Evolutionary conservation across 2,113 vertebrate genomes (phyloP), one percentile per base, ranked within the genome.

Genomic region (Progne subis): DNA sequence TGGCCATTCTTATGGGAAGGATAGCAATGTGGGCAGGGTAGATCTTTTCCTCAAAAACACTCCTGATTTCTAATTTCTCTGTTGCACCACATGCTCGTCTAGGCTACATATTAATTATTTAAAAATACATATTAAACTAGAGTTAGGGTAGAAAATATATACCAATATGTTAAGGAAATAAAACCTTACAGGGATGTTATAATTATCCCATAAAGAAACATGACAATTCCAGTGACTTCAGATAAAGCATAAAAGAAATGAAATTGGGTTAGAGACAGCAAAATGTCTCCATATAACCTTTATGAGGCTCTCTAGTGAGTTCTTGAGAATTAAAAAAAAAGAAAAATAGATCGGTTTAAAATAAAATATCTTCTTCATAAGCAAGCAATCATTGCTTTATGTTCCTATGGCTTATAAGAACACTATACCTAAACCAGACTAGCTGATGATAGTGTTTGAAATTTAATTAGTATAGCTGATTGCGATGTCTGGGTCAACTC

Each of bases 151-250:
- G 71, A 53, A 59, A 95, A 86, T 64, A 81, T 77, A 81, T 49
- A 60, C 31, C 29, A 52, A 11, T 15, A 17, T 47, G 46, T 71
- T 68, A 71, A 92, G 41, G 68, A 67, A 94, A 90, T 77, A 92
- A 92, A 94, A 79, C 31, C 65, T 93, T 83, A 57, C 0, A 9
- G 82, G 47, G 20, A 34, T 71, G n/a, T 88, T 86, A 53, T 88
- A 91, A 96, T 95, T 83, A 75, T 78, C 60, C 49, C 77, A 86
- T 95, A 95, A 96, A 96, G 59, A 97, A 94, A 63, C n/a, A 43
- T 32, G 56, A 86, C 76, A 90, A 86, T 68, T 52, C 47, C 52
- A 71, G 19, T 26, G 64, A 81, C 72, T 90, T 75, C 37, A 86
- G 65, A 88, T 63, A 39, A 81, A 93, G n/a, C 44, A 83, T 84